phyloP scores from a whole-genome alignment of 2,113 vertebrate species.

The Sinocyclocheilus rhinocerous region DNA sequence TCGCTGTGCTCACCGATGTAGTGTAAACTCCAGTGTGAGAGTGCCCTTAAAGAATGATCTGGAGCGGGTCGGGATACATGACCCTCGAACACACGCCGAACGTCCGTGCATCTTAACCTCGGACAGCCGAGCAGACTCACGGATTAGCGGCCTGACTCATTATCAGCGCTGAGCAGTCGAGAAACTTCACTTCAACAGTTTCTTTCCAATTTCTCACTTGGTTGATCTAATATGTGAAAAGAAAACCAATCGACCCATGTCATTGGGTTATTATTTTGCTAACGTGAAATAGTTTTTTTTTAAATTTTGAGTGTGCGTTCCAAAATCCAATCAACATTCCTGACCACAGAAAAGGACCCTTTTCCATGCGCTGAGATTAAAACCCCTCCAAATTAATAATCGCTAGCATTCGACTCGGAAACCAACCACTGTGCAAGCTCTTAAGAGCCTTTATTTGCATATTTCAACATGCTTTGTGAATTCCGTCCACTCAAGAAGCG shows the following conservation, averaged over 20 bases:
- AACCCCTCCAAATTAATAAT: conserved; percentile 61
- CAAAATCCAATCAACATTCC: conserved; percentile 61
- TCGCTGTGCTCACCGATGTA: not conserved
- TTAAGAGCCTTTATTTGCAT: conserved; percentile 57
- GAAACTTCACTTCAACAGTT: conserved; percentile 58
- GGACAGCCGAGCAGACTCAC: conserved; percentile 38
- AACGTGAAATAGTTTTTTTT: conserved; percentile 56
- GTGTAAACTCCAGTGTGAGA: not conserved
- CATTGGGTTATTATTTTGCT: conserved; percentile 63
- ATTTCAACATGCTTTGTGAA: conserved; percentile 57
- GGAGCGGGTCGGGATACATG: not conserved
- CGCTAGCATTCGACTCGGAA: conserved; percentile 52
- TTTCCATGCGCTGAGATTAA: conserved; percentile 57
- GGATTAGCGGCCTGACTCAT: conserved; percentile 60
- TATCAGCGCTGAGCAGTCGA: conserved; percentile 53
- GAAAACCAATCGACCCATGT: conserved; percentile 58
- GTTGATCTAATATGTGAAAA: conserved; percentile 65
- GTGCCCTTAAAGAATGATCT: conserved; percentile 1
- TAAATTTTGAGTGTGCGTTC: conserved; percentile 27
- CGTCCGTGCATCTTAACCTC: conserved; percentile 41
- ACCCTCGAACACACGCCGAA: not conserved
- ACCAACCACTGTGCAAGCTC: conserved; percentile 57
- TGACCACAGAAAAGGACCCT: conserved; percentile 52
- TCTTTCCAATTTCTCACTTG: conserved; percentile 65
- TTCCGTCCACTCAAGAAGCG: conserved; percentile 43